Evolutionary conservation across 2,888 invertebrate genomes (phyloP).

Genomic region (Limnephilus lunatus): DNA sequence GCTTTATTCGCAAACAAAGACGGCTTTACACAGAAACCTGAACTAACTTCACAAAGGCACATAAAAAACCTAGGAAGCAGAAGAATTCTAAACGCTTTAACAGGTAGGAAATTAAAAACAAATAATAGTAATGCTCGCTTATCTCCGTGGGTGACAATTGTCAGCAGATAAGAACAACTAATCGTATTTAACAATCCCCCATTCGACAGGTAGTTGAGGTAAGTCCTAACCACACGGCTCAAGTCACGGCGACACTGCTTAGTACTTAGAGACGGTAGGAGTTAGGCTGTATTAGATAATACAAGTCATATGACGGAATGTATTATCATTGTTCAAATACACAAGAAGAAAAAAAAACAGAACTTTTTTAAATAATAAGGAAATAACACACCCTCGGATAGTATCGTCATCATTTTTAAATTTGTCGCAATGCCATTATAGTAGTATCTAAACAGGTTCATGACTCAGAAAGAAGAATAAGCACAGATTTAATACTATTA

Average conservation of each 20-base stretch:
- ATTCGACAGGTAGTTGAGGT: conserved; percentile 40
- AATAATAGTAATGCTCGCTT: conserved; percentile 53
- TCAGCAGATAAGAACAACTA: conserved; percentile 54
- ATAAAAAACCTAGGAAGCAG: conserved; percentile 12
- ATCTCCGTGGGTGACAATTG: conserved; percentile 61
- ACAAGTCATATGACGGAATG: neutral
- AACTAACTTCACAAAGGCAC: neutral
- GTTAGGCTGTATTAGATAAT: neutral
- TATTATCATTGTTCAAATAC: neutral
- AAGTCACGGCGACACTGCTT: neutral
- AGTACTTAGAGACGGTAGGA: neutral
- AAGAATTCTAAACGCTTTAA: conserved; percentile 37
- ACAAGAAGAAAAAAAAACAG: neutral
- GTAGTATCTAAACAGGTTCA: neutral
- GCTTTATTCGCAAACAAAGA: conserved; percentile 20
- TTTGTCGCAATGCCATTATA: neutral
- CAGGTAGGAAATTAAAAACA: conserved; percentile 54
- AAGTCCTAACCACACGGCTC: conserved; percentile 6
- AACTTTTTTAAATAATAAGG: neutral
- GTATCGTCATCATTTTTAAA: neutral
- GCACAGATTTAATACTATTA: no score
- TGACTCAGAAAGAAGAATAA: no score
- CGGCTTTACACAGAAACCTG: neutral
- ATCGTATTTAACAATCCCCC: conserved; percentile 50
- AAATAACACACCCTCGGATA: neutral